Base-by-base conservation (phyloP, 1,140 invertebrate species). In the Megalopta genalis region DNA sequence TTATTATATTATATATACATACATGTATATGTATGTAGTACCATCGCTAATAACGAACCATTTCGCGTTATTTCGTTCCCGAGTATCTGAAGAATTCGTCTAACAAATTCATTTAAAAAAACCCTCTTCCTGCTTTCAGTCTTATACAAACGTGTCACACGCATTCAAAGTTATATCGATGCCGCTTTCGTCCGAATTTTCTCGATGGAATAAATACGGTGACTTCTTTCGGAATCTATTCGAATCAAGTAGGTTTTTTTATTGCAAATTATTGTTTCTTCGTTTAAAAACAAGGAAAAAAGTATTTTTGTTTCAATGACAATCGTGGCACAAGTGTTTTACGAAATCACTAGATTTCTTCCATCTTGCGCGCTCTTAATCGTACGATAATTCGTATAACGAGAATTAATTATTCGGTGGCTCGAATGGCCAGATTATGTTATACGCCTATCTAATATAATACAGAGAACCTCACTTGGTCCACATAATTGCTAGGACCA, bases 91-190 rank as follows among this genome's bases (percentile, higher is more conserved):
- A 46, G 12, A 42, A 42, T n/a, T 54, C 52, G 52, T 8, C 8
- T 54, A 3, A 37, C 32, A 57, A 57, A n/a, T 69, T 57, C 6
- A 37, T 57, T 37, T 57, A 37, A 69, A 69, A 69, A 37, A 32
- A 32, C 4, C 32, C 4, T 10, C 21, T 37, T 14, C 5, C 27
- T n/a, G 18, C n/a, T 57, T 8, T 69, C 67, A 69, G 67, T 69
- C 67, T 69, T 69, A 37, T 54, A 37, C n/a, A 32, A 25, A 25
- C 32, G 18, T 25, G n/a, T 46, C 39, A n/a, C n/a, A 16, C 39
- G 9, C n/a, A 25, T 66, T 66, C 5, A 25, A 23, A 46, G 23
- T 25, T 12, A 25, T 10, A 14, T n/a, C n/a, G 14, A 12, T n/a
- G n/a, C n/a, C n/a, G n/a, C 23, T 25, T 46, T 23, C 4, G 39